phyloP scores from a whole-genome alignment of 2,888 invertebrate genomes.

The Heliothis peltigera region DNA sequence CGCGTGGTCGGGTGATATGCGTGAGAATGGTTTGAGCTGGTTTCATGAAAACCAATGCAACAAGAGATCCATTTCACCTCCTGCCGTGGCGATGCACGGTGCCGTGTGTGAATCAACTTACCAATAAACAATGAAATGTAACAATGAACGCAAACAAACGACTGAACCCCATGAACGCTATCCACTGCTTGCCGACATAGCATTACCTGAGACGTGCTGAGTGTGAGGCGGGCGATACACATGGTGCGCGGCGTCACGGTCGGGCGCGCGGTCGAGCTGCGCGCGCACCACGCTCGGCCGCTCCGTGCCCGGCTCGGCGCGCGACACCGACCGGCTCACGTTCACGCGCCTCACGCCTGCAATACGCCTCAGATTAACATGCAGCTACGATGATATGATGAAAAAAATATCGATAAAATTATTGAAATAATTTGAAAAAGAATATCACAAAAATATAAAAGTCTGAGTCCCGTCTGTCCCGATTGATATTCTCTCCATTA shows the following conservation, averaged over 20 bases:
- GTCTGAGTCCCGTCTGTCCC: no score
- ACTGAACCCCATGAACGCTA: not conserved
- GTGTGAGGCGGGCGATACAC: conserved; percentile 84
- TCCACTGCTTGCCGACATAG: conserved; percentile 7
- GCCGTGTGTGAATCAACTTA: no score
- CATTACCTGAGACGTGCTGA: conserved; percentile 84
- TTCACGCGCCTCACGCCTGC: conserved; percentile 79
- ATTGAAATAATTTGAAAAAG: no score
- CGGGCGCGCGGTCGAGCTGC: conserved; percentile 86
- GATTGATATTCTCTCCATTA: no score
- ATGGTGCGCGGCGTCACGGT: conserved; percentile 82
- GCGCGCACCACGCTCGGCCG: conserved; percentile 87
- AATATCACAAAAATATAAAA: no score
- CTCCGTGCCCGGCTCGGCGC: conserved; percentile 75
- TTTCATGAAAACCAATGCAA: no score
- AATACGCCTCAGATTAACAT: conserved; percentile 71
- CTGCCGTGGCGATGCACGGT: no score
- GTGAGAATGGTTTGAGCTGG: no score
- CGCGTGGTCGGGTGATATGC: no score
- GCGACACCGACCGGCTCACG: conserved; percentile 72
- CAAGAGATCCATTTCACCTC: no score
- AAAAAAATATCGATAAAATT: not conserved
- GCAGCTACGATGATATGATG: conserved; percentile 33
- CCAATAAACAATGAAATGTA: not conserved
- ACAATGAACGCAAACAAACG: not conserved